Evolutionary conservation across 2,797 vertebrate genomes (phyloP), one percentile per base, ranked within the genome.

Genomic region (Clarias platycephalus): DNA sequence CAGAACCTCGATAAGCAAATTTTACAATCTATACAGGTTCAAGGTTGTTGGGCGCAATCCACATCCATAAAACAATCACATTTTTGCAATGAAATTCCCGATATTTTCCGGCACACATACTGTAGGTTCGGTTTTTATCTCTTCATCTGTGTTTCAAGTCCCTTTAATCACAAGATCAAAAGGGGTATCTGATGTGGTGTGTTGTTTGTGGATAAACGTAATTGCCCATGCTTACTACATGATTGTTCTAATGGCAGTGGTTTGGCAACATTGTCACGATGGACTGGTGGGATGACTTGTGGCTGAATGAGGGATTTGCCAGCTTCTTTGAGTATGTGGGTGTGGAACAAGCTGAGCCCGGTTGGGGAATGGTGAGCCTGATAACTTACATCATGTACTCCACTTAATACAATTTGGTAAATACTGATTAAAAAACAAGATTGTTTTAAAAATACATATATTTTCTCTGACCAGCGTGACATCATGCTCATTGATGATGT

Each of bases 281-380:
- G 98, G 97, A 98, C 63, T 99, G 98, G 98, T 99, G 98, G 98
- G 97, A 99, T 16, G 98, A 99, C 88, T 91, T 99, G 87, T 99
- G 98, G 98, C 94, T 99, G 8, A 99, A 99, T 63, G 98, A 99
- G 90, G 98, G 98, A 86, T 99, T 99, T 87, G 98, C 98, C 89
- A 98, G 96, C 91, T 99, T 96, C 92, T 99, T 99, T 89, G 98
- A 99, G 90, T 98, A 93, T 90, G 89, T 97, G 1, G 98, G 98
- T 81, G 96, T 96, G 83, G 89, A 96, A 81, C 16, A 67, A 34
- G 40, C 96, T 8, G 96, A 98, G 86, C 67, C 85, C 15, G n/a
- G 83, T 0, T 99, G 98, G 98, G 63, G 92, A 86, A 99, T 99
- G 98, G 98, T 98, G 91, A 95, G 92, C 37, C 79, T 26, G 24